These are phyloP conservation scores for Trichogramma pretiosum DNA, from an alignment of 1,140 invertebrate genomes.

Conservation along the genomic window DNA sequence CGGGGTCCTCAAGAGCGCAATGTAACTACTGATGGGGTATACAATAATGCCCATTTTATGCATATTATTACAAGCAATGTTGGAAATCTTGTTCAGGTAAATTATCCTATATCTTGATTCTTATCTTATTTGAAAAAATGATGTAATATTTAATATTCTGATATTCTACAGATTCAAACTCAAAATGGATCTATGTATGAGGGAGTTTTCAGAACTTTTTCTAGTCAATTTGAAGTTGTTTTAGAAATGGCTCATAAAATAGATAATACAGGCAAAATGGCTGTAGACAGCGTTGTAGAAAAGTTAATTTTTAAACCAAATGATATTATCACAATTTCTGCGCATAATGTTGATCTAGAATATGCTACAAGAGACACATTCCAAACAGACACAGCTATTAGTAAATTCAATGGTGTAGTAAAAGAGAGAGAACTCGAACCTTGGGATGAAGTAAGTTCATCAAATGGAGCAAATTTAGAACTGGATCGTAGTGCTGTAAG, in stretches of 20 bases:
- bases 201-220: slow-evolving; percentile 80
- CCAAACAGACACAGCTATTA: slow-evolving; percentile 74
- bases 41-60: slow-evolving; percentile 80
- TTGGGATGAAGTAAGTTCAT: slow-evolving; percentile 64
- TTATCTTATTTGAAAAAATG: slow-evolving; percentile 11
- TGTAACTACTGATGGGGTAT: slow-evolving; percentile 69
- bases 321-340: slow-evolving; percentile 71
- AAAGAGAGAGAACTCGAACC: slow-evolving; percentile 79
- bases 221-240: slow-evolving; percentile 72
- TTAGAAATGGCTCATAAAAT: slow-evolving; percentile 75
- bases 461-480: slow-evolving; percentile 57
- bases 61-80: slow-evolving; percentile 74
- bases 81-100: slow-evolving; percentile 67
- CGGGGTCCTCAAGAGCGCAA: slow-evolving; percentile 45
- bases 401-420: slow-evolving; percentile 53
- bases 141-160: background rate
- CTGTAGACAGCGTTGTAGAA: slow-evolving; percentile 63
- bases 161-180: slow-evolving; percentile 58
- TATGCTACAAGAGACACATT: slow-evolving; percentile 78
- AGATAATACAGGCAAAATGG: slow-evolving; percentile 56
- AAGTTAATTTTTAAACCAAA: slow-evolving; percentile 77
- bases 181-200: slow-evolving; percentile 73
- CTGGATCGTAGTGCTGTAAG: slow-evolving; percentile 53
- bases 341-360: slow-evolving; percentile 76
- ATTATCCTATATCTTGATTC: background rate